These are phyloP conservation scores for Vandiemenella viatica DNA, from an alignment of 2,888 invertebrate species.

Conservation along the genomic window DNA sequence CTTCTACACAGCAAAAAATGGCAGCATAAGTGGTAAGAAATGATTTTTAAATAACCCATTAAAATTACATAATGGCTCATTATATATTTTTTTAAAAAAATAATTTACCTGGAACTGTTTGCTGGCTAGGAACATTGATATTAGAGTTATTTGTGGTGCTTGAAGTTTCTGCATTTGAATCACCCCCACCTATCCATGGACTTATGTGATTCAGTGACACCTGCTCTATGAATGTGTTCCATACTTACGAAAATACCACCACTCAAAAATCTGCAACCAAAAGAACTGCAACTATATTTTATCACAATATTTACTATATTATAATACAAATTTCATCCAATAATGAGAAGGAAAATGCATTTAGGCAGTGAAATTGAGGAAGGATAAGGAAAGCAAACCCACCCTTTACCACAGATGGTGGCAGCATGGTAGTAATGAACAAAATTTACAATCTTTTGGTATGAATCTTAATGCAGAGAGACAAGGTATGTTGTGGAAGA, in stretches of 20 bases:
- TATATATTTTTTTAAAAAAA: neutral
- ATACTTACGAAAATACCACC: constrained; percentile 99
- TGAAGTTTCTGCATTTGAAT: constrained; percentile 28
- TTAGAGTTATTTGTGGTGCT: constrained; percentile 22
- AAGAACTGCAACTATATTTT: no score
- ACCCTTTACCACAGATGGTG: no score
- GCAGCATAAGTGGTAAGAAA: neutral
- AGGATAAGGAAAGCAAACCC: no score
- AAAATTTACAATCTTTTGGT: no score
- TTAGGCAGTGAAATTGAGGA: no score
- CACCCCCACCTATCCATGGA: constrained; percentile 76
- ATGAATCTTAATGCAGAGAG: no score
- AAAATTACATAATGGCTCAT: neutral
- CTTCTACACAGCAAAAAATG: neutral
- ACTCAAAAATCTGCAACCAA: constrained; percentile 62
- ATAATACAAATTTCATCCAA: no score
- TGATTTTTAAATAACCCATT: neutral
- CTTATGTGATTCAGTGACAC: constrained; percentile 87
- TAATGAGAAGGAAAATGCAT: no score
- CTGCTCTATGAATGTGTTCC: constrained; percentile 94
- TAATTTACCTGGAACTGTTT: constrained; percentile 35
- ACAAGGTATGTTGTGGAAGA: no score
- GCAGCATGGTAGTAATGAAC: no score
- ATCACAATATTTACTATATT: no score
- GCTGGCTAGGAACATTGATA: constrained; percentile 27